Evolutionary conservation across 2,113 vertebrate species (phyloP), one percentile per base, ranked within the genome.

Genomic region (Sebastes schlegelii): DNA sequence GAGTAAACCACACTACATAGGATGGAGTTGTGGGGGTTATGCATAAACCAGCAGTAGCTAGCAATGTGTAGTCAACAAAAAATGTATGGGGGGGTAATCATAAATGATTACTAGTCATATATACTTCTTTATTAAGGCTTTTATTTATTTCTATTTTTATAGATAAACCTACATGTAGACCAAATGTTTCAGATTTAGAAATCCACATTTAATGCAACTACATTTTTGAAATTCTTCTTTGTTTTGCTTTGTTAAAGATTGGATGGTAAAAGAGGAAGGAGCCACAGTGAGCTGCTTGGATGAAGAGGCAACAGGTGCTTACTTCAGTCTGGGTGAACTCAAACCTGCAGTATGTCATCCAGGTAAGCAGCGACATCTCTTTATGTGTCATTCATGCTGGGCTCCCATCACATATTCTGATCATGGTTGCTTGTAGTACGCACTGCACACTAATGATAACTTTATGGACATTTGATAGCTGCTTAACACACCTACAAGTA

Each of bases 281-380:
- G 19, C 51, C 13, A 1, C 12, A 46, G 11, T 43, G 21, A 65
- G 46, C 10, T 4, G 40, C 21, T 49, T 4, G 5, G 21, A 51
- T 68, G 49, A 70, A 40, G 43, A 65, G 26, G 17, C 4, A 8
- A 57, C 62, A 57, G 40, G 48, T 26, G 49, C 40, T 64, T 43
- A 23, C 23, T 19, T 58, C 6, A 58, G 62, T 61, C 55, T 62
- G 65, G 66, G 13, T 49, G 62, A 63, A 62, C 2, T 74, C 8
- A 43, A 48, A 67, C 40, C 55, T 68, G 14, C 19, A 58, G 21
- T 23, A 3, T 48, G 14, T 74, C 43, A 63, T 34, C 34, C 34
- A n/a, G 70, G 61, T 84, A 13, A 86, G 74, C n/a, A 63, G 26
- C 2, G 2, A 11, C 23, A 68, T 49, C 3, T 61, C 45, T 40